A percentile compares a stretch with the other conserved stretches of the same genome.
Conservation (phyloP, 2,888 invertebrate genomes). For the Acanthopleura granulata region DNA sequence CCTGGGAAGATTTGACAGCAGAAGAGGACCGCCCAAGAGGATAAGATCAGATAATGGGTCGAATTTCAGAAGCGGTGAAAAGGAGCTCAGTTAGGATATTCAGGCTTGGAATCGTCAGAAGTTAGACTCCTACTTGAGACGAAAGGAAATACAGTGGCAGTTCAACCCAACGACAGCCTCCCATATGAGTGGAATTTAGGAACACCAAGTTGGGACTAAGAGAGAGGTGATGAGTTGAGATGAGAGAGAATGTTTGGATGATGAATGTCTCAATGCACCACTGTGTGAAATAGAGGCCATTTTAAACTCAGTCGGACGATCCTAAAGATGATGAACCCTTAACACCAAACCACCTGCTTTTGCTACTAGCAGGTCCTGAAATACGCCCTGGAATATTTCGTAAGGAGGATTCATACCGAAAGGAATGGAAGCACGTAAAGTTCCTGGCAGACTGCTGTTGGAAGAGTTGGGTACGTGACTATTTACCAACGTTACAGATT, state of each 20-base stretch:
- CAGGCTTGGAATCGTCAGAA: neutral
- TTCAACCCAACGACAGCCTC: neutral
- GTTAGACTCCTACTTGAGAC: neutral
- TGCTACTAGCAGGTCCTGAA: neutral
- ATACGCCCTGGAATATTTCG: neutral
- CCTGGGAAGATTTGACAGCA: conserved; percentile 17
- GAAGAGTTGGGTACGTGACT: neutral
- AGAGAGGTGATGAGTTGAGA: neutral
- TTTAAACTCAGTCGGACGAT: neutral
- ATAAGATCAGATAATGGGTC: conserved; percentile 25
- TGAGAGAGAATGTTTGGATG: neutral
- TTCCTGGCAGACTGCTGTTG: neutral
- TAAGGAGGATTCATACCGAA: neutral
- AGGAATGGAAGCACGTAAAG: neutral
- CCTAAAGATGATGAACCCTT: neutral
- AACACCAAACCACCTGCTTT: neutral
- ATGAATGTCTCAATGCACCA: neutral
- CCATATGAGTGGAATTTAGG: neutral
- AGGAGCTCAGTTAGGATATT: neutral
- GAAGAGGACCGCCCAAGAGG: conserved; percentile 18
- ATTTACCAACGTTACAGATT: neutral
- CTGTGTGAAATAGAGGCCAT: neutral
- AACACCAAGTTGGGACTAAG: neutral
- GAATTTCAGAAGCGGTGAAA: conserved; percentile 20
- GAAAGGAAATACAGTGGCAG: neutral